Base-by-base conservation (phyloP, 2,797 vertebrate species). In the Apogon hyalosoma region DNA sequence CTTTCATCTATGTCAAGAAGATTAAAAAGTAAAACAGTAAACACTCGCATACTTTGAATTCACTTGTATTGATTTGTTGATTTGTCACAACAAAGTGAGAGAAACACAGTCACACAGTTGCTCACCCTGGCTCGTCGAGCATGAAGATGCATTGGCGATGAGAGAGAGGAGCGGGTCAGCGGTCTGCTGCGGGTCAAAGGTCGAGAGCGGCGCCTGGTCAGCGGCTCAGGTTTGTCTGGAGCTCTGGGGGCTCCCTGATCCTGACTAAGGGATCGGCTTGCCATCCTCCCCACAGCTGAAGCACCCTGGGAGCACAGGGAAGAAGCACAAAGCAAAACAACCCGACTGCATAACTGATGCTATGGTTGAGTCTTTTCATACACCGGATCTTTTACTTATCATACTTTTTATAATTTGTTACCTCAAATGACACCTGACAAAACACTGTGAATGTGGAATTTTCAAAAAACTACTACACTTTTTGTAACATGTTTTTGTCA, bases 161-260 rank as follows among this genome's bases (percentile, higher is more conserved):
- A 88, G 21, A 91, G 83, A 10, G 90, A 91, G 0, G 81, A 87
- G 58, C 89, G 87, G 24, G 80, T 83, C 60, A 91, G 86, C 0
- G 91, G 91, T 42, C 84, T 81, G 83, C 89, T 91, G 45, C 88
- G 91, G 58, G 89, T 90, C 86, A 92, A 59, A 74, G 91, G 80
- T 65, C 81, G 79, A 0, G 73, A 77, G 19, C 63, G 67, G 1
- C 70, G 80, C 18, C 83, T 80, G 42, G 55, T 60, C 39, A 73
- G 61, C 1, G 63, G 53, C 13, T 91, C 87, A 0, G 55, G 70
- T 69, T 76, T 85, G 56, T 90, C 85, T 15, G 59, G 47, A 60
- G 65, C 46, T 78, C 75, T 72, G 63, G n/a, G 24, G 7, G 53
- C 16, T 51, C 43, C 67, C 54, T 83, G 80, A 48, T 89, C 80